Conservation (phyloP, 2,888 invertebrate species). For the Pachymerium ferrugineum region DNA sequence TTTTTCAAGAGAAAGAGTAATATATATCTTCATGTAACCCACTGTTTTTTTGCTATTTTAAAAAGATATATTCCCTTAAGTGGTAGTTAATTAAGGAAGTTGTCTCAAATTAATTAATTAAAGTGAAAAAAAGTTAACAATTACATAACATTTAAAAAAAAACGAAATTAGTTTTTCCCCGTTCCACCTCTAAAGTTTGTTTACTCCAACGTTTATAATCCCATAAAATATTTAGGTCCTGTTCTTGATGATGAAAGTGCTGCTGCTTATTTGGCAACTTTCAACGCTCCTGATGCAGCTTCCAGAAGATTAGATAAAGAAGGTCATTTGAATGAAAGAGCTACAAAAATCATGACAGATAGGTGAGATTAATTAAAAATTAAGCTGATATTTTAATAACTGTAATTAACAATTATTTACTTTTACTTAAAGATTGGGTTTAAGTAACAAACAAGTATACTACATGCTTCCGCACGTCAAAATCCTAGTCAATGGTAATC, state of each 20-base stretch:
- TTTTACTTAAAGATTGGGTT: constrained; percentile 29
- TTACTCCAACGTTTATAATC: no score
- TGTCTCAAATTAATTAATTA: no score
- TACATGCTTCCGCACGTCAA: constrained; percentile 35
- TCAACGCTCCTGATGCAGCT: constrained; percentile 36
- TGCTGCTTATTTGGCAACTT: constrained; percentile 35
- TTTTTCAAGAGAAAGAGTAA: neutral
- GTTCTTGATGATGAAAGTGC: constrained; percentile 30
- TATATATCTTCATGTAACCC: no score
- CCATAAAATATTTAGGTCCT: neutral
- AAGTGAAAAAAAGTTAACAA: no score
- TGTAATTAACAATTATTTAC: neutral
- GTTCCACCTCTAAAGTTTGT: no score
- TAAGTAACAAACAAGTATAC: constrained; percentile 34
- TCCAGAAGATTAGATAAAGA: constrained; percentile 34
- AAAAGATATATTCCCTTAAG: no score
- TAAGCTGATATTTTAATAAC: neutral
- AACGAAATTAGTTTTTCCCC: no score
- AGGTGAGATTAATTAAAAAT: constrained; percentile 30
- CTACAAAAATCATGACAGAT: constrained; percentile 34
- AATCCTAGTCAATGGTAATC: neutral
- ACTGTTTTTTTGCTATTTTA: no score
- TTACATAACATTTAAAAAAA: no score
- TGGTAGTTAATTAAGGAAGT: no score
- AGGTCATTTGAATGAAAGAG: constrained; percentile 36